These are phyloP conservation scores for Aspidiotus destructor DNA, from an alignment of 2,888 invertebrate species.

Conservation along the genomic window DNA sequence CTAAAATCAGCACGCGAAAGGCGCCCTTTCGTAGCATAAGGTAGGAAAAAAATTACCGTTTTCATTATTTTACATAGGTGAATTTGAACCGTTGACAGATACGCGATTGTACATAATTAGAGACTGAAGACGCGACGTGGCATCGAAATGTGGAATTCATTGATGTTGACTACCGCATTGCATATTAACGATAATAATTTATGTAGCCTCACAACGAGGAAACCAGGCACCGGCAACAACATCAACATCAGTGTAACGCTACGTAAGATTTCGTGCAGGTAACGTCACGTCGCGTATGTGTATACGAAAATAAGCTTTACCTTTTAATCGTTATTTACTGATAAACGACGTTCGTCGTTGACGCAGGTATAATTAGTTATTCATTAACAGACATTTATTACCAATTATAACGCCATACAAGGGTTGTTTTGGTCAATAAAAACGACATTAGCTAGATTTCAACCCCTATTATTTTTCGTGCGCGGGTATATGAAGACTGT, in stretches of 20 bases:
- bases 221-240: too few relatives aligned
- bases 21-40: too few relatives aligned
- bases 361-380: conserved; percentile 25
- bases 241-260: too few relatives aligned
- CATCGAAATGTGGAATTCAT: conserved; percentile 16
- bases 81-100: background rate
- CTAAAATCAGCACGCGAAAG: too few relatives aligned
- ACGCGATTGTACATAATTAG: conserved; percentile 14
- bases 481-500: background rate
- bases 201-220: too few relatives aligned
- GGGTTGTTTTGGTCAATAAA: conserved; percentile 27
- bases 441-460: conserved; percentile 18
- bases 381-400: conserved; percentile 27
- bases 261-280: background rate
- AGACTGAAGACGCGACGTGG: conserved; percentile 15
- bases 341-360: conserved; percentile 20
- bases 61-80: too few relatives aligned
- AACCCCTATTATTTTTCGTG: background rate
- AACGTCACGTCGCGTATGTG: background rate
- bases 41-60: too few relatives aligned
- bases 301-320: conserved; percentile 11
- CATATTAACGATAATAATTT: conserved; percentile 11
- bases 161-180: conserved; percentile 3
- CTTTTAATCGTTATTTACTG: conserved; percentile 25
- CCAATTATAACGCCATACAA: conserved; percentile 26